Percentiles rank a stretch among this genome's conserved stretches.
Conservation (phyloP, 1,140 invertebrate species). For the Brachionus sp. region DNA sequence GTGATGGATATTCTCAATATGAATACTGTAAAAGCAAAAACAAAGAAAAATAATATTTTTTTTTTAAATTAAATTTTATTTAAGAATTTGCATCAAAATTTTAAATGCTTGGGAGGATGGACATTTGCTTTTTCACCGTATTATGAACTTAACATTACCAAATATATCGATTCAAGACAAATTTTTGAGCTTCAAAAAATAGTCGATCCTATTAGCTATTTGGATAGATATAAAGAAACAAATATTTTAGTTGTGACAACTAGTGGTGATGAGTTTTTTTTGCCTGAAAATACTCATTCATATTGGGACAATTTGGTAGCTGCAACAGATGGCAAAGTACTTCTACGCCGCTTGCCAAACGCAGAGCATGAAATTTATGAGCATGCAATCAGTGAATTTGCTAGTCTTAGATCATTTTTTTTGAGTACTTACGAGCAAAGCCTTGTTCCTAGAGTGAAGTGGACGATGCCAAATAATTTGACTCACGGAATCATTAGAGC, state of each 20-base stretch:
- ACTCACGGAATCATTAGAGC: slow-evolving; percentile 37
- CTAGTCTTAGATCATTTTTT: slow-evolving; percentile 50
- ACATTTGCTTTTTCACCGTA: slow-evolving; percentile 43
- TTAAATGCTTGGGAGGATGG: slow-evolving; percentile 47
- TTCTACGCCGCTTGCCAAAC: slow-evolving; percentile 48
- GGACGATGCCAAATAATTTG: slow-evolving; percentile 16
- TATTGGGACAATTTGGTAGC: slow-evolving; percentile 51
- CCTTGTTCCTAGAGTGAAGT: slow-evolving; percentile 4
- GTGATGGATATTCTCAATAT: slow-evolving; percentile 55
- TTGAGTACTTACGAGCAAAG: slow-evolving; percentile 47
- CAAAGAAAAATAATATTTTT: neutral
- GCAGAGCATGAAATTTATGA: slow-evolving; percentile 49
- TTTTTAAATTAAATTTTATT: neutral
- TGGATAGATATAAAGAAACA: slow-evolving; percentile 50
- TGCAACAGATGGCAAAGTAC: slow-evolving; percentile 47
- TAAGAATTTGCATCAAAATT: slow-evolving; percentile 55
- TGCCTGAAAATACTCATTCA: slow-evolving; percentile 54
- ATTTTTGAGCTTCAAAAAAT: slow-evolving; percentile 49
- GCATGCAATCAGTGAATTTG: slow-evolving; percentile 47
- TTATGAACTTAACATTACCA: slow-evolving; percentile 38
- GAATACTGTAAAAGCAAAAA: slow-evolving; percentile 48
- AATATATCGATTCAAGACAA: slow-evolving; percentile 14
- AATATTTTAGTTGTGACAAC: slow-evolving; percentile 52
- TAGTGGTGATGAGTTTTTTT: slow-evolving; percentile 55
- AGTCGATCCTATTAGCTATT: slow-evolving; percentile 54